Percentiles rank a stretch among this genome's conserved stretches.
These are phyloP conservation scores for Halictus rubicundus DNA, from an alignment of 1,140 invertebrate species.

Conservation along the genomic window DNA sequence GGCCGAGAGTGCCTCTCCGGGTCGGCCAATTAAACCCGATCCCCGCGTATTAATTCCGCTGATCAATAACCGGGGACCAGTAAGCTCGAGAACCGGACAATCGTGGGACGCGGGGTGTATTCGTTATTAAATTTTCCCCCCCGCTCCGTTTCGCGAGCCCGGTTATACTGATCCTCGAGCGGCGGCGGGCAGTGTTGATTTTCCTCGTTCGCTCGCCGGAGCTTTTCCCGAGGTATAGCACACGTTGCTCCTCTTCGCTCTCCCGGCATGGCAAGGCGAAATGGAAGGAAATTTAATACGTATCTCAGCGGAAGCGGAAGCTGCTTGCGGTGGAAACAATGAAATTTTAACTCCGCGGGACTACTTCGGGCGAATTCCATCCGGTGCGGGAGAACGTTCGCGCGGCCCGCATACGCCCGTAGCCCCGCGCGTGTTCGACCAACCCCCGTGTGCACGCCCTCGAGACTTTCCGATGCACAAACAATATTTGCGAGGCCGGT, in stretches of 20 bases:
- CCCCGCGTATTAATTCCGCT: neutral
- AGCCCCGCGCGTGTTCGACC: no score
- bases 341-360: slow-evolving; percentile 31
- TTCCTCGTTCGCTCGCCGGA: neutral
- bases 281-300: slow-evolving; percentile 39
- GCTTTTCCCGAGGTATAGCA: neutral
- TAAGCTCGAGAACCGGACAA: neutral
- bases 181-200: neutral
- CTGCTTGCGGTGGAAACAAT: slow-evolving; percentile 17
- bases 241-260: no score
- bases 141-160: neutral
- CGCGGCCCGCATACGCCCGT: no score
- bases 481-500: neutral
- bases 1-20: neutral
- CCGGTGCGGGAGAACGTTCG: neutral
- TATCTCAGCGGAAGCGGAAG: slow-evolving; percentile 4
- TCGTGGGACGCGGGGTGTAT: neutral
- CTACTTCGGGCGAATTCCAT: slow-evolving; percentile 23
- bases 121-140: neutral
- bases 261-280: neutral
- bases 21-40: neutral
- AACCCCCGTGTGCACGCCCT: no score
- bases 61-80: neutral
- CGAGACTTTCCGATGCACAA: slow-evolving; percentile 2
- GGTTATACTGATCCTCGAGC: neutral